Evolutionary conservation across 2,888 invertebrate genomes (phyloP).

Genomic region (Melinopterus prodromus): DNA sequence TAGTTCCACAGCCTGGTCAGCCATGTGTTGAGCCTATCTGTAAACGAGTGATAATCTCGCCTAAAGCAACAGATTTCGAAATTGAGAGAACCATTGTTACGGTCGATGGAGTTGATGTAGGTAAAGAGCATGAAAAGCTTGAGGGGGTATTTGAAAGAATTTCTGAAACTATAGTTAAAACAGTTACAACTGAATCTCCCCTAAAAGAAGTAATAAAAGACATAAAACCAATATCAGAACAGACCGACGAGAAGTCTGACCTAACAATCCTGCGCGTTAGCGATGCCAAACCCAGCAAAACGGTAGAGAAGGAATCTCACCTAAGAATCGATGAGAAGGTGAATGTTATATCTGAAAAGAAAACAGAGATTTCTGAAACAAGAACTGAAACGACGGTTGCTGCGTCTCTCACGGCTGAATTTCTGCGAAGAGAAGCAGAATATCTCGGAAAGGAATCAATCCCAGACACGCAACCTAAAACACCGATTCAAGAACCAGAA

Average conservation of each 20-base stretch:
- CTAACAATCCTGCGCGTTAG: neutral
- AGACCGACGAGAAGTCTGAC: neutral
- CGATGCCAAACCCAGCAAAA: neutral
- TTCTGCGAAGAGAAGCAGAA: neutral
- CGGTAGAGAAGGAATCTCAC: neutral
- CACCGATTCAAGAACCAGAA: neutral
- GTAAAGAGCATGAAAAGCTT: slow-evolving; percentile 14
- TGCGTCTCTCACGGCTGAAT: neutral
- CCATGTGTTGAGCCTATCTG: slow-evolving; percentile 52
- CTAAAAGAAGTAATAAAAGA: neutral
- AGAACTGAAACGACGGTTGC: neutral
- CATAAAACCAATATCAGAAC: neutral
- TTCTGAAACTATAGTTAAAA: neutral
- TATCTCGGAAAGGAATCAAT: no score
- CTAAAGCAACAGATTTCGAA: neutral
- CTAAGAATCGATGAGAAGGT: neutral
- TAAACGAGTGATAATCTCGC: slow-evolving; percentile 47
- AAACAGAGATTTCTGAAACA: neutral
- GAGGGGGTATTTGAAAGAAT: neutral
- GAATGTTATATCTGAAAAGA: neutral
- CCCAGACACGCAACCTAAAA: neutral
- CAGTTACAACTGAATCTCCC: neutral
- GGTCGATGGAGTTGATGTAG: neutral
- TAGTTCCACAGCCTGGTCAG: slow-evolving; percentile 29
- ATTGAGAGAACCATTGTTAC: neutral